These are phyloP conservation scores for Caenorhabditis sp. DNA, from an alignment of 2,888 invertebrate species.

Conservation along the genomic window DNA sequence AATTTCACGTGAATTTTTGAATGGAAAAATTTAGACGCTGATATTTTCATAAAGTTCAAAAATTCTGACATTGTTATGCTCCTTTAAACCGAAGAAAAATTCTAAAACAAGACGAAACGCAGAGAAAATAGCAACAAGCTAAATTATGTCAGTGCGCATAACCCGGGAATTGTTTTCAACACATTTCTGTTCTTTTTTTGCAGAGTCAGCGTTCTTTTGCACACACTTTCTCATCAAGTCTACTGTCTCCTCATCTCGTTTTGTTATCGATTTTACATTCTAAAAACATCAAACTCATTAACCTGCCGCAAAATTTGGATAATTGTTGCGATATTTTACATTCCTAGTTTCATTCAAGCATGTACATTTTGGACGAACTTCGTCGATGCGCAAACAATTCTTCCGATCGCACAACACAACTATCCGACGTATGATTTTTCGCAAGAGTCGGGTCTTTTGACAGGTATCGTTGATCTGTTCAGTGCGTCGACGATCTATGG, in stretches of 20 bases:
- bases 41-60: too few species aligned
- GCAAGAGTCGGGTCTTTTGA: conserved; percentile 8
- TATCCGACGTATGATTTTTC: conserved; percentile 28
- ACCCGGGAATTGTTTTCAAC: too few species aligned
- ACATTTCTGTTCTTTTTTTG: too few species aligned
- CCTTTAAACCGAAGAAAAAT: too few species aligned
- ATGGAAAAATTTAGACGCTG: too few species aligned
- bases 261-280: conserved; percentile 22
- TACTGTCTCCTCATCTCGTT: conserved; percentile 33
- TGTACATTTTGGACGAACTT: conserved; percentile 14
- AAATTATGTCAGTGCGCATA: too few species aligned
- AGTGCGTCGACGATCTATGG: conserved; percentile 15
- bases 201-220: conserved; percentile 19
- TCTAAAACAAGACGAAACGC: too few species aligned
- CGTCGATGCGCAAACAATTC: conserved; percentile 13
- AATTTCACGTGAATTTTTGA: too few species aligned
- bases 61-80: too few species aligned
- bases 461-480: conserved; percentile 18
- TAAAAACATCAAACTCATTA: conserved; percentile 4
- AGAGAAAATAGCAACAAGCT: too few species aligned
- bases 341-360: conserved; percentile 21
- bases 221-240: conserved; percentile 22
- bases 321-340: conserved; percentile 13
- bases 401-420: conserved; percentile 14
- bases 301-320: not conserved